A percentile compares a stretch with the other conserved stretches of the same genome.
These are phyloP conservation scores for Gallinago media DNA, from an alignment of 2,113 vertebrate species.

Conservation along the genomic window DNA sequence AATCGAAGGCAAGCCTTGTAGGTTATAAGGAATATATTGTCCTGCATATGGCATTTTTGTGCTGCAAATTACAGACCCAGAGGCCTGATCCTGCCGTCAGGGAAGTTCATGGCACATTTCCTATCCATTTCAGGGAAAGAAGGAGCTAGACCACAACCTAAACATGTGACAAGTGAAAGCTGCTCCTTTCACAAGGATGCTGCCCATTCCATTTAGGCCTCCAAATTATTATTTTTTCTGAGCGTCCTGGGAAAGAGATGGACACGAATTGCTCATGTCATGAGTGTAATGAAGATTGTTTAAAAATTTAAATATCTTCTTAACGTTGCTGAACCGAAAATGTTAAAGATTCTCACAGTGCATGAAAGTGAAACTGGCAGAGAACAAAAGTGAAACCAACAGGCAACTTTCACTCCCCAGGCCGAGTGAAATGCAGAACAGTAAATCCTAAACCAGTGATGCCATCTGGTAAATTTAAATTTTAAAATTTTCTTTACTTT, in stretches of 20 bases:
- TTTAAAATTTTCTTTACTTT: constrained; percentile 2
- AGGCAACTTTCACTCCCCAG: neutral
- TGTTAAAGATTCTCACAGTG: neutral
- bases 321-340: neutral
- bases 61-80: neutral
- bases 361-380: constrained; percentile 54
- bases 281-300: neutral
- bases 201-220: neutral
- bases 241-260: neutral
- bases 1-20: neutral
- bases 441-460: constrained; percentile 17
- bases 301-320: neutral
- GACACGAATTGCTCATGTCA: neutral
- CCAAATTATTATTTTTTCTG: neutral
- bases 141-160: neutral
- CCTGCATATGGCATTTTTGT: neutral
- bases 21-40: neutral
- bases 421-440: constrained; percentile 12
- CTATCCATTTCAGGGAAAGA: neutral
- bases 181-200: neutral
- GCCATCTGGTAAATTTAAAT: neutral
- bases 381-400: constrained; percentile 67
- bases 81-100: neutral
- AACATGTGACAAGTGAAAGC: neutral
- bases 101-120: neutral